phyloP scores from a whole-genome alignment of 2,888 invertebrate species.

The Parnassius glacialis region DNA sequence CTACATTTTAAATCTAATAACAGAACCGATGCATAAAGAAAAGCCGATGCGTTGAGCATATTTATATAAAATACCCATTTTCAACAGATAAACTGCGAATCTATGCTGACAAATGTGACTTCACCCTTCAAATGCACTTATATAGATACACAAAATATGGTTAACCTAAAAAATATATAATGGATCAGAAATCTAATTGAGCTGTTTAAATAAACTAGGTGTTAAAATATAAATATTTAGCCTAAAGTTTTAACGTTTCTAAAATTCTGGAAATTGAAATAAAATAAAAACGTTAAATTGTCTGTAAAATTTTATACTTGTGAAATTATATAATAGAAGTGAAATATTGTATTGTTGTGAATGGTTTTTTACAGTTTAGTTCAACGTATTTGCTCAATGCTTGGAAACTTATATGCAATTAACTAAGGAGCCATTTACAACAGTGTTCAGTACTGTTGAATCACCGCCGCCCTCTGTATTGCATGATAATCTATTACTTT shows the following conservation, averaged over 20 bases:
- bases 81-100: too few species aligned
- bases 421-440: constrained; percentile 22
- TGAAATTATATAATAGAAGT: constrained; percentile 49
- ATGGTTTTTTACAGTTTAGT: constrained; percentile 43
- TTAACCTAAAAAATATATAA: constrained; percentile 23
- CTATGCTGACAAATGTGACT: too few species aligned
- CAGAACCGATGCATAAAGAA: too few species aligned
- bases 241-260: constrained; percentile 58
- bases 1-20: too few species aligned
- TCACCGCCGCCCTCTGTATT: constrained; percentile 27
- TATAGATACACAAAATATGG: too few species aligned
- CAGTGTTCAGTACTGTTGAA: constrained; percentile 10
- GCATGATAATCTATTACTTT: constrained; percentile 29
- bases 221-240: constrained; percentile 55
- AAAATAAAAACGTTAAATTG: constrained; percentile 43
- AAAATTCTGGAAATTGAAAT: constrained; percentile 46
- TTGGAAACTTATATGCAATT: constrained; percentile 38
- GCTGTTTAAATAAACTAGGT: constrained; percentile 48
- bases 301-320: constrained; percentile 64
- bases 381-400: constrained; percentile 63
- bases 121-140: too few species aligned
- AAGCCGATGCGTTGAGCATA: too few species aligned
- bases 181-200: constrained; percentile 13
- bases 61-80: too few species aligned
- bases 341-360: constrained; percentile 38